Conservation (phyloP, 2,888 invertebrate genomes). For the Orchesellides sinensis region DNA sequence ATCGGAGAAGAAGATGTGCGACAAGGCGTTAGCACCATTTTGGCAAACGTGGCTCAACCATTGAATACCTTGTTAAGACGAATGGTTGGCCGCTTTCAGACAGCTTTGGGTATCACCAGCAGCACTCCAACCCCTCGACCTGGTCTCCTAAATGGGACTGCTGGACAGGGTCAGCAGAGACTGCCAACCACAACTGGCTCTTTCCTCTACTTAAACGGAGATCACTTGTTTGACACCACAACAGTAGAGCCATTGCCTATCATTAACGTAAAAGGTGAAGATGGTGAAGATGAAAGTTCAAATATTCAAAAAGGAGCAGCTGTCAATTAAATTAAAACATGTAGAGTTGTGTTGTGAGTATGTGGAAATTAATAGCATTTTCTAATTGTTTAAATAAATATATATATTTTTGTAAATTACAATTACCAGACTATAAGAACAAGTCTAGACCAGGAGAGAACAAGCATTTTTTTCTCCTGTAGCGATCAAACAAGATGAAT, state of each 20-base stretch:
- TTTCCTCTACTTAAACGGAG: background rate
- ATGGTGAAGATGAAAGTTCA: slow-evolving; percentile 6
- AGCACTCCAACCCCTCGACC: slow-evolving; percentile 34
- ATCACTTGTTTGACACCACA: background rate
- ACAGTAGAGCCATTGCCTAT: too few relatives aligned
- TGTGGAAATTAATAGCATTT: slow-evolving; percentile 23
- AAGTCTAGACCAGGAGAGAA: too few relatives aligned
- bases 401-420: too few relatives aligned
- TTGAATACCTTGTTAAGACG: slow-evolving; percentile 22
- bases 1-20: slow-evolving; percentile 41
- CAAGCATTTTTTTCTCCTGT: too few relatives aligned
- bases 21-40: slow-evolving; percentile 42
- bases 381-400: slow-evolving; percentile 37
- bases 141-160: background rate
- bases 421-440: too few relatives aligned
- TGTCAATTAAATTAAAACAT: background rate
- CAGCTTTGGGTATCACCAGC: slow-evolving; percentile 12
- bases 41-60: slow-evolving; percentile 39
- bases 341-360: background rate
- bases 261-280: too few relatives aligned
- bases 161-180: background rate
- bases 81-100: slow-evolving; percentile 27
- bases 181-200: background rate
- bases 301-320: background rate
- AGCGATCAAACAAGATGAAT: too few relatives aligned